A percentile compares a stretch with the other conserved stretches of the same genome.
These are phyloP conservation scores for Illadopsis cleaveri DNA, from an alignment of 2,113 vertebrate genomes.

Conservation along the genomic window DNA sequence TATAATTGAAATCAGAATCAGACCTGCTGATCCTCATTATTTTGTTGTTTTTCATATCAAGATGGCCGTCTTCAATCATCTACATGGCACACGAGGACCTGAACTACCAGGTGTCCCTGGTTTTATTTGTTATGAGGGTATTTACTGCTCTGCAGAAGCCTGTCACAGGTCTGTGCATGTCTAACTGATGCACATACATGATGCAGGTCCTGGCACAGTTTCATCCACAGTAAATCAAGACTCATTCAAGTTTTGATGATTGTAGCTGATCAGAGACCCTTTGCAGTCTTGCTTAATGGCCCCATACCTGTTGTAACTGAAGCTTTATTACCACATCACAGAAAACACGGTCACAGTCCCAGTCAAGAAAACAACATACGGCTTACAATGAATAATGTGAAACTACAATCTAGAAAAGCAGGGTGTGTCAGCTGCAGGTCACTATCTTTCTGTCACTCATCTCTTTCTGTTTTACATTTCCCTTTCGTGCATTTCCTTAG, in stretches of 20 bases:
- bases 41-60: slow-evolving; percentile 28
- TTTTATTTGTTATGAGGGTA: not conserved
- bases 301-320: not conserved
- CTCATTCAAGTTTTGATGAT: slow-evolving; percentile 12
- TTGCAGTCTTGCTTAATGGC: slow-evolving; percentile 28
- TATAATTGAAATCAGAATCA: slow-evolving; percentile 55
- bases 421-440: not conserved
- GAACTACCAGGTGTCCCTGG: not conserved
- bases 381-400: not conserved
- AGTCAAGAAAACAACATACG: not conserved
- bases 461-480: not conserved
- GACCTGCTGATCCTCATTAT: slow-evolving; percentile 51
- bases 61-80: not conserved
- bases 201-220: slow-evolving; percentile 13
- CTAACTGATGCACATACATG: not conserved
- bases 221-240: not conserved
- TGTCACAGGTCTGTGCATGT: slow-evolving; percentile 15
- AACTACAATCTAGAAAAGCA: slow-evolving; percentile 6
- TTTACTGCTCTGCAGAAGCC: not conserved
- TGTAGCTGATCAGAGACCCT: slow-evolving; percentile 40
- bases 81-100: not conserved
- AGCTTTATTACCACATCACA: not conserved
- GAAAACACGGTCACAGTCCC: not conserved
- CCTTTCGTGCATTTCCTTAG: not conserved
- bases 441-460: slow-evolving; percentile 7